Percentiles rank a stretch among this genome's conserved stretches.
Evolutionary conservation across 2,888 invertebrate species (phyloP).

Genomic region (Eulithis prunata): DNA sequence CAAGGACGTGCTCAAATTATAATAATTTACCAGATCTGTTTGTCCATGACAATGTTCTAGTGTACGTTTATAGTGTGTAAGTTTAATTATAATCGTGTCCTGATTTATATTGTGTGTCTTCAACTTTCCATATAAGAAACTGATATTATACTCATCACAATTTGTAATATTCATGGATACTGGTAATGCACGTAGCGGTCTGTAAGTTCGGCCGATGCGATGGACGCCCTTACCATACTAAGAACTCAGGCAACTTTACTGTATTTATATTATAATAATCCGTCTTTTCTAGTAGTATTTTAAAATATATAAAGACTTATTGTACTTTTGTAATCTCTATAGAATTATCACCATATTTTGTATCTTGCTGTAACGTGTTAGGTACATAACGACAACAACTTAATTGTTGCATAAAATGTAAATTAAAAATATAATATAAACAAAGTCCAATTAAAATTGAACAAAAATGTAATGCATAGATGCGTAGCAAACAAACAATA

Average conservation of each 20-base stretch:
- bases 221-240: not conserved
- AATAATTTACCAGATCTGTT: slow-evolving; percentile 47
- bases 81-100: slow-evolving; percentile 29
- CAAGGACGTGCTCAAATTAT: slow-evolving; percentile 53
- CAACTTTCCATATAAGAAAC: slow-evolving; percentile 1
- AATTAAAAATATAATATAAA: slow-evolving; percentile 5
- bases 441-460: slow-evolving; percentile 29
- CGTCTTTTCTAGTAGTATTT: slow-evolving; percentile 26
- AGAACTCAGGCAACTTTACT: slow-evolving; percentile 16
- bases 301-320: slow-evolving; percentile 17
- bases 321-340: slow-evolving; percentile 26
- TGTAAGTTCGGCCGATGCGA: not conserved
- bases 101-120: slow-evolving; percentile 19
- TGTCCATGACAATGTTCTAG: slow-evolving; percentile 51
- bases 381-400: slow-evolving; percentile 9
- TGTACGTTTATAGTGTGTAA: slow-evolving; percentile 44
- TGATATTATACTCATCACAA: slow-evolving; percentile 11
- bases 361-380: slow-evolving; percentile 19
- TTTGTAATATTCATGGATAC: not conserved
- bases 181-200: not conserved
- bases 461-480: slow-evolving; percentile 4
- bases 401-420: slow-evolving; percentile 24
- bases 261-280: slow-evolving; percentile 26
- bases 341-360: slow-evolving; percentile 20
- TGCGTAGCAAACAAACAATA: not conserved